Conservation (phyloP, 2,113 vertebrate genomes). For the Reinhardtius hippoglossoides region DNA sequence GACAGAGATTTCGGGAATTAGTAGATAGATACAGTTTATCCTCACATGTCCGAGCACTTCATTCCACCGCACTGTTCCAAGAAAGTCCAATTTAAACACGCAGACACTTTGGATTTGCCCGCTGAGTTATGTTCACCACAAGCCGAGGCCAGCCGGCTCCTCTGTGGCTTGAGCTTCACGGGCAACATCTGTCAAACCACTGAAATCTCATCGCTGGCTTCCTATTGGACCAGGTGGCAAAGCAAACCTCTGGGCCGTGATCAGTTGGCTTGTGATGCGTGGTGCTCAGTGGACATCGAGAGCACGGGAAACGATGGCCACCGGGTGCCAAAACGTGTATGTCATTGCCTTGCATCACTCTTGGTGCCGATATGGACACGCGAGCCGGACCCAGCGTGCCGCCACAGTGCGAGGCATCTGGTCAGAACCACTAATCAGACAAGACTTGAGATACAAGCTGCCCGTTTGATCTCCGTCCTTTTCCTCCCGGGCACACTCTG, state of each 20-base stretch:
- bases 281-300: slow-evolving; percentile 27
- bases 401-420: slow-evolving; percentile 41
- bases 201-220: background rate
- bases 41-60: too few relatives aligned
- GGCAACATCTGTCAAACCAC: background rate
- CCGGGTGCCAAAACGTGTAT: slow-evolving; percentile 35
- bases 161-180: background rate
- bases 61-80: too few relatives aligned
- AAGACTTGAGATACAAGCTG: slow-evolving; percentile 55
- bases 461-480: slow-evolving; percentile 67
- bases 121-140: background rate
- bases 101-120: background rate
- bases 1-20: too few relatives aligned
- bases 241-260: slow-evolving; percentile 13
- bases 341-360: slow-evolving; percentile 62
- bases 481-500: slow-evolving; percentile 54
- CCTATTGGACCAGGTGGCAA: slow-evolving; percentile 10
- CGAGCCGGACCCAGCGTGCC: background rate
- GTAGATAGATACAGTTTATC: too few relatives aligned
- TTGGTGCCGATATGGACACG: slow-evolving; percentile 40
- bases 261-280: slow-evolving; percentile 15
- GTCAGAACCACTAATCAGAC: slow-evolving; percentile 60
- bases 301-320: slow-evolving; percentile 40
- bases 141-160: too few relatives aligned
- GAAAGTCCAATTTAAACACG: background rate